Evolutionary conservation across 2,797 vertebrate genomes (phyloP).

Genomic region (Artibeus jamaicensis): DNA sequence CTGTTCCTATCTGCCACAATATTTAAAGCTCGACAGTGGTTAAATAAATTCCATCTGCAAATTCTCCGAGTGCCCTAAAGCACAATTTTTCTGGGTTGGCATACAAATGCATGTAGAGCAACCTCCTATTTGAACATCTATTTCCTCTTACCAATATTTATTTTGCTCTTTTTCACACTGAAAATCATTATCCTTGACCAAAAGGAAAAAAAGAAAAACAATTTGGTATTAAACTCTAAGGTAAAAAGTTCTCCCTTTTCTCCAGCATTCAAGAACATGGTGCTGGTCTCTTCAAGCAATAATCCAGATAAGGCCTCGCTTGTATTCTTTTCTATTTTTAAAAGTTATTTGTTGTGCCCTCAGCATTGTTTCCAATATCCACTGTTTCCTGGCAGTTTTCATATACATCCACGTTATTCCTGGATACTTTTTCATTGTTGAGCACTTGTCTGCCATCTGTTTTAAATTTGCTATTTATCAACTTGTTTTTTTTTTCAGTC

Average conservation of each 20-base stretch:
- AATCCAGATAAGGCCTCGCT: background rate
- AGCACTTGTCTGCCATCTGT: background rate
- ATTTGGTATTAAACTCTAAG: background rate
- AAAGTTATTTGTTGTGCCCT: background rate
- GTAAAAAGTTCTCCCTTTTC: background rate
- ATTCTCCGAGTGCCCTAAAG: background rate
- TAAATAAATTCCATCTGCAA: constrained; percentile 41
- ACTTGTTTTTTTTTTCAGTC: background rate
- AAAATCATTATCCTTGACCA: constrained; percentile 25
- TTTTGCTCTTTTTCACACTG: constrained; percentile 45
- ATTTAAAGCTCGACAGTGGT: background rate
- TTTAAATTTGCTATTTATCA: background rate
- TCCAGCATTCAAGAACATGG: background rate
- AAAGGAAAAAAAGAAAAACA: background rate
- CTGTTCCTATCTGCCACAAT: constrained; percentile 1
- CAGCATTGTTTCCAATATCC: background rate
- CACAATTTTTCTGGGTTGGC: constrained; percentile 11
- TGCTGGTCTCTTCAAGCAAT: background rate
- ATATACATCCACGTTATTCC: background rate
- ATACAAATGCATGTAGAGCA: constrained; percentile 1
- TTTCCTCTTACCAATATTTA: constrained; percentile 44
- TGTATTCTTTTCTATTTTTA: background rate
- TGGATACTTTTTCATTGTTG: background rate
- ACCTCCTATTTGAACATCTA: constrained; percentile 17
- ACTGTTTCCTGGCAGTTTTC: background rate